These are phyloP conservation scores for Leucophenga varia DNA, from an alignment of 1,140 invertebrate genomes.

Conservation along the genomic window DNA sequence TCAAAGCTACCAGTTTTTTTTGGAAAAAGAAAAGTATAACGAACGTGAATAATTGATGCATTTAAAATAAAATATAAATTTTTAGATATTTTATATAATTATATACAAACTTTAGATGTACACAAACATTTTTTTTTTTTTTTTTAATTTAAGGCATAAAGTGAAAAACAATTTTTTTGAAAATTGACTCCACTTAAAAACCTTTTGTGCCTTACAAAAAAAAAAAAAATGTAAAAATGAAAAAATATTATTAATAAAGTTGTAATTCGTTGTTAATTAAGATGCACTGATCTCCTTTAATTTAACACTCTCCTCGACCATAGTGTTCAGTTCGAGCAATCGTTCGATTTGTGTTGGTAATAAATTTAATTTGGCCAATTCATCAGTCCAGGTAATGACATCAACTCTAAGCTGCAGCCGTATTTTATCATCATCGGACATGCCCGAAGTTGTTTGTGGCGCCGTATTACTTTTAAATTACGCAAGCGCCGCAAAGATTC, in stretches of 20 bases:
- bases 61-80: conserved; percentile 41
- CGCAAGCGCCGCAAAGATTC: conserved; percentile 87
- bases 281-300: conserved; percentile 24
- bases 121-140: too few relatives aligned
- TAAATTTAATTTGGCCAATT: conserved; percentile 38
- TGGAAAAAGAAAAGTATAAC: conserved; percentile 8
- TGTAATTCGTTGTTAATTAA: conserved; percentile 9
- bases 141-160: conserved; percentile 3
- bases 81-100: conserved; percentile 35
- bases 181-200: too few relatives aligned
- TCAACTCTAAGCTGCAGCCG: conserved; percentile 85
- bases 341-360: conserved; percentile 35
- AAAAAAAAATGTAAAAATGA: conserved; percentile 33
- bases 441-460: conserved; percentile 56
- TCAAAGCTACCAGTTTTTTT: too few relatives aligned
- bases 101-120: too few relatives aligned
- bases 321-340: conserved; percentile 29
- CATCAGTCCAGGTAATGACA: conserved; percentile 64
- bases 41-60: conserved; percentile 44
- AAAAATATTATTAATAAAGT: conserved; percentile 14
- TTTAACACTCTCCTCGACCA: conserved; percentile 47
- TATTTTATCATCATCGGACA: conserved; percentile 91
- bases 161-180: too few relatives aligned
- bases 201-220: conserved; percentile 44
- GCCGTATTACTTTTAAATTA: conserved; percentile 67